Conservation (phyloP, 37 sponge, comb jelly and placozoan species). For the Beroe ovata region DNA sequence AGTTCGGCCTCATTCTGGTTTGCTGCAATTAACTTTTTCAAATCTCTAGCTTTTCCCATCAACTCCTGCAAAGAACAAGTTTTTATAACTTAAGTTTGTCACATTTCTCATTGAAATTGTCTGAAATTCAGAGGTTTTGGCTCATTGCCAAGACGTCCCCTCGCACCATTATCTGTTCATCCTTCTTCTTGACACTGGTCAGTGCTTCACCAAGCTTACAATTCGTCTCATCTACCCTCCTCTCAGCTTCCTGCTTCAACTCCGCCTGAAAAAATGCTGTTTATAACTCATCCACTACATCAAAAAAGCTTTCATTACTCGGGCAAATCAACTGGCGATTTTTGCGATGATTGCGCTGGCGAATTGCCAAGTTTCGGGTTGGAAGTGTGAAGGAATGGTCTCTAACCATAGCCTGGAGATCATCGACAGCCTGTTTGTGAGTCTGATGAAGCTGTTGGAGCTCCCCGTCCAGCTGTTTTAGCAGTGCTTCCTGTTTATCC, state of each 20-base stretch:
- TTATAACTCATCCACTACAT: too few relatives aligned
- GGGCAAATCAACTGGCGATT: too few relatives aligned
- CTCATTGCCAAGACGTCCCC: too few relatives aligned
- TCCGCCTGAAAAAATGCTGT: too few relatives aligned
- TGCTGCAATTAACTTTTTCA: constrained; percentile 22
- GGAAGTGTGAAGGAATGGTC: too few relatives aligned
- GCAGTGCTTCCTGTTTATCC: constrained; percentile 23
- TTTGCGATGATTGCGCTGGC: too few relatives aligned
- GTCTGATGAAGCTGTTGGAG: constrained; percentile 53
- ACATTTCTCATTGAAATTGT: too few relatives aligned
- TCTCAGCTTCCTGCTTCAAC: constrained; percentile 1
- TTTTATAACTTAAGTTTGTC: too few relatives aligned
- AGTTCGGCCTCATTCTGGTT: constrained; percentile 43
- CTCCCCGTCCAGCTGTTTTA: constrained; percentile 53
- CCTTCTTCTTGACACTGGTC: constrained; percentile 38
- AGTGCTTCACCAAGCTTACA: constrained; percentile 11
- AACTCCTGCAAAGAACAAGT: background rate
- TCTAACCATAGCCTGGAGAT: constrained; percentile 1
- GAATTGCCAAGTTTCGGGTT: too few relatives aligned
- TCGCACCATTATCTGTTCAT: constrained; percentile 32
- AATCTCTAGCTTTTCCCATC: constrained; percentile 14
- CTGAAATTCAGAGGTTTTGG: too few relatives aligned
- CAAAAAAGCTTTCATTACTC: too few relatives aligned
- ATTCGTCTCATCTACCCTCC: constrained; percentile 7
- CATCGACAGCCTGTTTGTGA: constrained; percentile 38